Evolutionary conservation across 2,888 invertebrate species (phyloP).

Genomic region (Ditula angustiorana): DNA sequence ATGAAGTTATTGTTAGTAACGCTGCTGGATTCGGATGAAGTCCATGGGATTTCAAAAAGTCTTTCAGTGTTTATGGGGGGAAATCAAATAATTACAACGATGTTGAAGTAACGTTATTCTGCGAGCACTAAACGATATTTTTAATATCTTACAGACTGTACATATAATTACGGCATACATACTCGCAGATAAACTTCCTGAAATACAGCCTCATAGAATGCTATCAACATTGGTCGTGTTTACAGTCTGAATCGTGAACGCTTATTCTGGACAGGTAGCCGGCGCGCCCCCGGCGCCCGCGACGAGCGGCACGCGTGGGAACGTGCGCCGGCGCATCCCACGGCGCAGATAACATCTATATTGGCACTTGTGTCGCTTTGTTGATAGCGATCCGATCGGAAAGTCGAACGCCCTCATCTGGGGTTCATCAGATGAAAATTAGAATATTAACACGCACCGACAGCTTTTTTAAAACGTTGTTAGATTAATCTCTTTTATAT

Average conservation of each 20-base stretch:
- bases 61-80: no score
- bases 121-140: no score
- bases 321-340: constrained; percentile 52
- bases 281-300: constrained; percentile 48
- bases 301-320: constrained; percentile 59
- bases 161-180: no score
- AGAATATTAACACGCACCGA: constrained; percentile 49
- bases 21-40: no score
- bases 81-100: no score
- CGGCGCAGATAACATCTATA: constrained; percentile 61
- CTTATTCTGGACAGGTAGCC: constrained; percentile 36
- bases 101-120: no score
- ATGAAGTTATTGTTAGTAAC: no score
- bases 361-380: constrained; percentile 64
- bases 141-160: no score
- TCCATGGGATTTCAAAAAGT: no score
- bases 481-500: constrained; percentile 22
- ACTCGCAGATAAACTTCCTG: no score
- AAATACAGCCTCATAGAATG: no score
- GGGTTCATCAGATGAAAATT: constrained; percentile 56
- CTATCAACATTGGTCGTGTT: not conserved
- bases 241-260: constrained; percentile 2
- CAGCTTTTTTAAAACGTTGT: constrained; percentile 42
- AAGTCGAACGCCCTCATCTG: constrained; percentile 49
- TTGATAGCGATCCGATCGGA: constrained; percentile 56